A percentile compares a stretch with the other conserved stretches of the same genome.
phyloP scores from a whole-genome alignment of 23 tunicate genomes.

The Styela plicata region DNA sequence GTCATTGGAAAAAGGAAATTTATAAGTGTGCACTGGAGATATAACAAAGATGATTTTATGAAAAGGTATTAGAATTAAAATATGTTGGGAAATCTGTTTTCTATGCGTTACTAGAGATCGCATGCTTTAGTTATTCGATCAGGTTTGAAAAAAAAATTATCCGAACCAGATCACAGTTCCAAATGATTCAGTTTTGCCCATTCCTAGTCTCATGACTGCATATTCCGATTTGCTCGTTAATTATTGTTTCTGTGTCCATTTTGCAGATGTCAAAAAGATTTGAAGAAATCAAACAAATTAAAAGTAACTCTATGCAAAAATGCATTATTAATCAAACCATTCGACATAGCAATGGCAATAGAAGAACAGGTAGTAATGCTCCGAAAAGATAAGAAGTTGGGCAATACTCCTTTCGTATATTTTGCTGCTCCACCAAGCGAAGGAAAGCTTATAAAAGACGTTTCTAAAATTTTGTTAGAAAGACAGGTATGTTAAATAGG shows the following conservation, averaged over 20 bases:
- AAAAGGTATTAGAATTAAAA: too few relatives aligned
- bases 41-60: constrained; percentile 24
- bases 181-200: too few relatives aligned
- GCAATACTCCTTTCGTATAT: neutral
- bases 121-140: too few relatives aligned
- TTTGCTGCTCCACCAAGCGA: constrained; percentile 13
- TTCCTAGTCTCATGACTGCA: too few relatives aligned
- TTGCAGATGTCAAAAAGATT: neutral
- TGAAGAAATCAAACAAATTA: neutral
- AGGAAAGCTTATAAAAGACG: neutral
- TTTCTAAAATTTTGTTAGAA: neutral
- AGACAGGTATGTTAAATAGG: constrained; percentile 5
- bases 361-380: neutral
- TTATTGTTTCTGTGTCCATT: too few relatives aligned
- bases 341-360: neutral
- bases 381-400: neutral
- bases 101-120: too few relatives aligned
- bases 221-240: too few relatives aligned
- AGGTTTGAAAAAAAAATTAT: too few relatives aligned
- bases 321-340: neutral
- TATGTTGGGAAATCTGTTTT: too few relatives aligned
- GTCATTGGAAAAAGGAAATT: neutral
- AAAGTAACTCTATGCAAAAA: neutral
- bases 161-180: too few relatives aligned
- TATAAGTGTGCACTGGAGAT: constrained; percentile 26